A percentile compares a stretch with the other conserved stretches of the same genome.
These are phyloP conservation scores for Nipponacmea schrenckii DNA, from an alignment of 2,888 invertebrate genomes.

Conservation along the genomic window DNA sequence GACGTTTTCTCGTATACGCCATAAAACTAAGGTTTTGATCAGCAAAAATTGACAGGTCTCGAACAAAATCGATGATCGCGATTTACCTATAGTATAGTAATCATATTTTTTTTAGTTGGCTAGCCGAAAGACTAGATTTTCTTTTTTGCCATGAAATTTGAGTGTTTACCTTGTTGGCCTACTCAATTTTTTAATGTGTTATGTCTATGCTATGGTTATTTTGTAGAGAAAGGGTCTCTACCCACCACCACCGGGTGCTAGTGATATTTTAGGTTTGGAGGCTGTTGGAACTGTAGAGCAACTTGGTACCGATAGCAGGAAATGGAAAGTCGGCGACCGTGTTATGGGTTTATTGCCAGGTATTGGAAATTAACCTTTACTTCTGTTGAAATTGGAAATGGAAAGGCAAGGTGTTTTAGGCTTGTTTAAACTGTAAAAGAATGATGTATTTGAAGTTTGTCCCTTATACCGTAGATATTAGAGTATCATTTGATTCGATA, in stretches of 20 bases:
- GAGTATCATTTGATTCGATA: too few species aligned
- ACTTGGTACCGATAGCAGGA: conserved; percentile 50
- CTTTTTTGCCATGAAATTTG: not conserved
- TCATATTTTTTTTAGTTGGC: not conserved
- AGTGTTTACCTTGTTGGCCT: not conserved
- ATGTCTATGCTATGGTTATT: not conserved
- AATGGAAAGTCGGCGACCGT: conserved; percentile 61
- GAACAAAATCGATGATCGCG: too few species aligned
- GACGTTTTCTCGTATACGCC: too few species aligned
- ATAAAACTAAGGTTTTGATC: too few species aligned
- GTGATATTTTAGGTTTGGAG: conserved; percentile 66
- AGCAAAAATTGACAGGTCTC: too few species aligned
- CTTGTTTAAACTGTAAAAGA: too few species aligned
- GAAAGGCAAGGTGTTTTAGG: too few species aligned
- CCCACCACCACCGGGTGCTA: conserved; percentile 63
- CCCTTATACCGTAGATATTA: too few species aligned
- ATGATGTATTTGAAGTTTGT: too few species aligned
- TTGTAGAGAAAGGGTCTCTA: conserved; percentile 65
- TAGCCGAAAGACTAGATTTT: not conserved
- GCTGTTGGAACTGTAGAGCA: conserved; percentile 62
- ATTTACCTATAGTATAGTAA: too few species aligned
- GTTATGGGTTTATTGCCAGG: conserved; percentile 67
- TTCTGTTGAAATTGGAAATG: too few species aligned
- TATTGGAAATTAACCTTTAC: conserved; percentile 20
- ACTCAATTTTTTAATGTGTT: too few species aligned